phyloP scores from a whole-genome alignment of 2,797 vertebrate species.

The Enteromius paludinosus region DNA sequence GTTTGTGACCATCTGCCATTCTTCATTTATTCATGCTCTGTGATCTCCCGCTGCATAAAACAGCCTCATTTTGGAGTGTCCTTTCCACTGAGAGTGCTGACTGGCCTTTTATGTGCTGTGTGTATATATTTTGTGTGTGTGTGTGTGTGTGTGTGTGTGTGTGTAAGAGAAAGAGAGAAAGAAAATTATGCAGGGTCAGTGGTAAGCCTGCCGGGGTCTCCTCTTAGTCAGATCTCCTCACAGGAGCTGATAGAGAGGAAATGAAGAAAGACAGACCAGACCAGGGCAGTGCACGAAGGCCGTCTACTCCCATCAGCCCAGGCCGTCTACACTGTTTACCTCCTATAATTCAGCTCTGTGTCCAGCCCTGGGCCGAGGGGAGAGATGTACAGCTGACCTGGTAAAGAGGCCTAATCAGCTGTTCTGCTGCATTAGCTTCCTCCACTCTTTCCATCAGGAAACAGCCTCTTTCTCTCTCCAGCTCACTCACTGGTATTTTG shows the following conservation, averaged over 20 bases:
- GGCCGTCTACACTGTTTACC: constrained; percentile 26
- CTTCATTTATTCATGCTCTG: constrained; percentile 49
- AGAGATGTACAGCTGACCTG: constrained; percentile 43
- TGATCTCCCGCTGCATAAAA: constrained; percentile 43
- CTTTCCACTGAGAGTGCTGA: constrained; percentile 41
- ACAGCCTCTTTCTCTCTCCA: background rate
- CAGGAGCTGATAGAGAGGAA: constrained; percentile 30
- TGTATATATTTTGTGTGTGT: background rate
- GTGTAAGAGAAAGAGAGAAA: background rate
- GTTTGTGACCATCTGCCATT: constrained; percentile 29
- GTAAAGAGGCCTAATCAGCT: constrained; percentile 27
- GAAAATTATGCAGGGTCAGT: constrained; percentile 34
- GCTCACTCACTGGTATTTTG: background rate
- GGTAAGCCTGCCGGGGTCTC: constrained; percentile 8
- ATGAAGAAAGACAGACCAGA: constrained; percentile 42
- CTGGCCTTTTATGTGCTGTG: constrained; percentile 39
- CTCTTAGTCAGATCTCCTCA: constrained; percentile 25
- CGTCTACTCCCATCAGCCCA: constrained; percentile 10
- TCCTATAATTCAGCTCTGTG: constrained; percentile 40
- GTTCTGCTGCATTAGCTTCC: constrained; percentile 21
- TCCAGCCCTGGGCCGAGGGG: background rate
- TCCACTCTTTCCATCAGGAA: background rate
- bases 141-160: constrained; percentile 3
- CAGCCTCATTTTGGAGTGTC: constrained; percentile 38
- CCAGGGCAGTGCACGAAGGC: constrained; percentile 13